These are phyloP conservation scores for Leiothrix lutea DNA, from an alignment of 2,113 vertebrate species.

Conservation along the genomic window DNA sequence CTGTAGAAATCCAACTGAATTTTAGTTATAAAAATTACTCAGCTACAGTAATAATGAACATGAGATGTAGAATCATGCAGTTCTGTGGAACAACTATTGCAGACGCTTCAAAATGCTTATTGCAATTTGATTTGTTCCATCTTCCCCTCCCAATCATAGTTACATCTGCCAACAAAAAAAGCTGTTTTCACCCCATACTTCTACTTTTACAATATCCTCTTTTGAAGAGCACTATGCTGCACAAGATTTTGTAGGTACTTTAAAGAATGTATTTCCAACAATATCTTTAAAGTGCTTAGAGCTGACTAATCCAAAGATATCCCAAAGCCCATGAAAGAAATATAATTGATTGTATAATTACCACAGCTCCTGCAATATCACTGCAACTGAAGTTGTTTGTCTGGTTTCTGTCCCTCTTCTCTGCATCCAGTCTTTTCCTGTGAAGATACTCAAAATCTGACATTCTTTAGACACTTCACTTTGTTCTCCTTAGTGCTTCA, in stretches of 20 bases:
- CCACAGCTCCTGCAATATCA: background rate
- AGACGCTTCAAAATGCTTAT: background rate
- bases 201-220: background rate
- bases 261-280: background rate
- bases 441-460: slow-evolving; percentile 1
- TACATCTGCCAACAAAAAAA: background rate
- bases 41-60: background rate
- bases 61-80: background rate
- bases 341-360: slow-evolving; percentile 36
- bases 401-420: background rate
- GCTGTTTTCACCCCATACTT: background rate
- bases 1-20: background rate
- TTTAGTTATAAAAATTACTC: background rate
- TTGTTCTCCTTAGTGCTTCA: background rate
- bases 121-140: background rate
- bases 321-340: background rate
- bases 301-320: slow-evolving; percentile 6
- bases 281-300: slow-evolving; percentile 30
- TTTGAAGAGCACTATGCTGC: background rate
- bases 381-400: background rate
- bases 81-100: background rate
- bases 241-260: slow-evolving; percentile 23
- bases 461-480: background rate
- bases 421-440: background rate
- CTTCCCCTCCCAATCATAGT: background rate